Conservation (phyloP, 2,888 invertebrate species). For the Tanytarsus gracilentus region DNA sequence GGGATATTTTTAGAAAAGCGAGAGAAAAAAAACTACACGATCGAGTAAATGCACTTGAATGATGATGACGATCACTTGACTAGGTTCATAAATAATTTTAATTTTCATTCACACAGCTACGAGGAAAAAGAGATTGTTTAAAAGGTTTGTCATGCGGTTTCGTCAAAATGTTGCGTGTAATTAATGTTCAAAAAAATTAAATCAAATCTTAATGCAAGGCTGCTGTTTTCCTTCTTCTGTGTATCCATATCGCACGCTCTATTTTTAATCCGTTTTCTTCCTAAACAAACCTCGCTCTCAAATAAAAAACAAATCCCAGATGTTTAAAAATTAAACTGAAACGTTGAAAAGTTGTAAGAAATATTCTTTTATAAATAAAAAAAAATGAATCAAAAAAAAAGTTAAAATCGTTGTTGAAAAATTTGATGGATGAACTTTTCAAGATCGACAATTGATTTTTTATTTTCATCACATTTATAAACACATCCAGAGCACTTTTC, state of each 20-base stretch:
- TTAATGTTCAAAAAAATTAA: not conserved
- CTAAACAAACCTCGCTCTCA: constrained; percentile 1
- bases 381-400: no score
- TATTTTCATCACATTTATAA: no score
- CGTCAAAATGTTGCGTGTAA: not conserved
- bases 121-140: no score
- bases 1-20: no score
- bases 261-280: not conserved
- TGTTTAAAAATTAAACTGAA: not conserved
- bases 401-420: not conserved
- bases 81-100: no score
- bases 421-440: no score
- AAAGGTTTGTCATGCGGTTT: not conserved
- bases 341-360: not conserved
- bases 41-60: no score
- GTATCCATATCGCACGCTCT: not conserved
- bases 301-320: constrained; percentile 4
- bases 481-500: no score
- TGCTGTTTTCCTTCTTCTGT: no score
- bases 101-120: no score
- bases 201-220: not conserved
- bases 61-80: not conserved
- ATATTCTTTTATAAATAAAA: not conserved
- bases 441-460: no score
- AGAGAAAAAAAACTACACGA: no score